These are phyloP conservation scores for Hippoglossus stenolepis DNA, from an alignment of 2,113 vertebrate species.

Conservation along the genomic window DNA sequence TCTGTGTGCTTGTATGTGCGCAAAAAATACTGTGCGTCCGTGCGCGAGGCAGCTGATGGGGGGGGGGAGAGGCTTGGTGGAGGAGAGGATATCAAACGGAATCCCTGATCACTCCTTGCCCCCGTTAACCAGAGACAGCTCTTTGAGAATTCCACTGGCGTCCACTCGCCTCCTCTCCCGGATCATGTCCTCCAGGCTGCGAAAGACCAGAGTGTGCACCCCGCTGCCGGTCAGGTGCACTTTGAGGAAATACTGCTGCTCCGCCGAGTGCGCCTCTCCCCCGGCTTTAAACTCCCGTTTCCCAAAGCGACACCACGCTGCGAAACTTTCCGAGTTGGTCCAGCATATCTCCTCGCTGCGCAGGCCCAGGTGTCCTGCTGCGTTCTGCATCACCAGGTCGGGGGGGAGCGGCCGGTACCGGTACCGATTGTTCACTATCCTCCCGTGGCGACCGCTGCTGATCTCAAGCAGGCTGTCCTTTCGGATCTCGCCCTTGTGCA, in stretches of 20 bases:
- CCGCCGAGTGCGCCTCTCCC: constrained; percentile 90
- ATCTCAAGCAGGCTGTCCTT: constrained; percentile 95
- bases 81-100: constrained; percentile 61
- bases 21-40: constrained; percentile 51
- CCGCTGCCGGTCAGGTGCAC: constrained; percentile 92
- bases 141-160: constrained; percentile 93
- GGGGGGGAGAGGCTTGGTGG: not conserved
- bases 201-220: constrained; percentile 94
- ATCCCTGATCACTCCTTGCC: constrained; percentile 85
- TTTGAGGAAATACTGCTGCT: constrained; percentile 94
- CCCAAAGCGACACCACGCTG: constrained; percentile 99
- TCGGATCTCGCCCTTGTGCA: constrained; percentile 96
- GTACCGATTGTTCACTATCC: constrained; percentile 97
- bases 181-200: constrained; percentile 97
- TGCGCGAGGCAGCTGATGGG: constrained; percentile 39
- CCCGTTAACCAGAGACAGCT: constrained; percentile 89
- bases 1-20: constrained; percentile 41
- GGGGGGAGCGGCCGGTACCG: constrained; percentile 94
- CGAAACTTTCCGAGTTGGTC: constrained; percentile 99
- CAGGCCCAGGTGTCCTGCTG: constrained; percentile 94
- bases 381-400: constrained; percentile 98
- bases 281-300: constrained; percentile 98
- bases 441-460: constrained; percentile 89
- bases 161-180: constrained; percentile 95
- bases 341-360: constrained; percentile 96